Conservation (phyloP, 1,140 invertebrate genomes). For the Heliconius hermathena region DNA sequence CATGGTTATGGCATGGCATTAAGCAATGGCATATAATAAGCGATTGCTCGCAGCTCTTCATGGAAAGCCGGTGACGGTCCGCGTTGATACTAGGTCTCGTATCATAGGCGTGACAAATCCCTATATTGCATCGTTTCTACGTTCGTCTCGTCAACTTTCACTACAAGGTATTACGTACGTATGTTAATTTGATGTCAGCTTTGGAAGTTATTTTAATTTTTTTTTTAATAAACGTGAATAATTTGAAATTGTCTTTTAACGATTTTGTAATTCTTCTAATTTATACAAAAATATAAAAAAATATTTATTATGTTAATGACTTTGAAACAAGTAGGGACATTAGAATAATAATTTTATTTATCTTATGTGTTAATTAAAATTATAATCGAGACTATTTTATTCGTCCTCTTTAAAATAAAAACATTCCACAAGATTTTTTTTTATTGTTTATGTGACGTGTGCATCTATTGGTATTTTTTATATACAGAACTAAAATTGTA, state of each 20-base stretch:
- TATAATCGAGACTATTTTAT: too few relatives aligned
- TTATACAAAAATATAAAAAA: neutral
- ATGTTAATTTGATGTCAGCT: slow-evolving; percentile 19
- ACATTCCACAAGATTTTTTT: too few relatives aligned
- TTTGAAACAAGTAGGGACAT: too few relatives aligned
- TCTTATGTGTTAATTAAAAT: too few relatives aligned
- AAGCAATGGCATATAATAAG: slow-evolving; percentile 44
- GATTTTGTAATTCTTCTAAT: neutral
- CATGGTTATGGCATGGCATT: slow-evolving; percentile 37
- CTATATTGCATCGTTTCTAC: slow-evolving; percentile 37
- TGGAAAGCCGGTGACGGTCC: slow-evolving; percentile 27
- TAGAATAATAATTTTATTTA: too few relatives aligned
- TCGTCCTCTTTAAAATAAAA: too few relatives aligned
- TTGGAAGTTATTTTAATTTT: slow-evolving; percentile 21
- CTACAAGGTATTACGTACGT: slow-evolving; percentile 25
- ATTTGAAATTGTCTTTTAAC: neutral
- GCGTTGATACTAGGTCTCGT: slow-evolving; percentile 32
- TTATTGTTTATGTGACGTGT: too few relatives aligned
- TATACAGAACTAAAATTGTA: too few relatives aligned
- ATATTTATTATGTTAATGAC: neutral
- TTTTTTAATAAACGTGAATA: neutral
- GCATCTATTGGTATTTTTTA: too few relatives aligned
- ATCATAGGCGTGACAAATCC: slow-evolving; percentile 44
- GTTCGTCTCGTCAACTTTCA: slow-evolving; percentile 38
- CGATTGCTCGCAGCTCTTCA: slow-evolving; percentile 23